Evolutionary conservation across 92 coral and sea anemone species (phyloP).

Genomic region (Siderastrea radians): DNA sequence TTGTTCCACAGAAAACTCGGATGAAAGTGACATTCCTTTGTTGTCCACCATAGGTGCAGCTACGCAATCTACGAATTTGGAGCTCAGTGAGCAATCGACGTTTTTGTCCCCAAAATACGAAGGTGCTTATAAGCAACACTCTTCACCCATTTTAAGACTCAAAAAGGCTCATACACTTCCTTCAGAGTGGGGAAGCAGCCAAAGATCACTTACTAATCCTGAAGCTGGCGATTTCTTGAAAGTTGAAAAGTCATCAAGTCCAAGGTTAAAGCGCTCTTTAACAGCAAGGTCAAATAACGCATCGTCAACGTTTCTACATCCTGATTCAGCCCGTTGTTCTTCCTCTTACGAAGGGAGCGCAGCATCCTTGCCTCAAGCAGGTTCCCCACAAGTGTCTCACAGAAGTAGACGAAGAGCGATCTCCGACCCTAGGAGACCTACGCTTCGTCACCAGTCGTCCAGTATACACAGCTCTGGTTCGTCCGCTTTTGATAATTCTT

Average conservation of each 20-base stretch:
- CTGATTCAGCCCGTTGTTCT: constrained; percentile 21
- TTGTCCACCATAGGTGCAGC: not conserved
- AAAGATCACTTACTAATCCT: not conserved
- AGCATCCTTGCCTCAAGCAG: not conserved
- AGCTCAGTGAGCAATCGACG: not conserved
- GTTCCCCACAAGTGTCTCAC: not conserved
- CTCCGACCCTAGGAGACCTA: not conserved
- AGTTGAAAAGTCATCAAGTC: not conserved
- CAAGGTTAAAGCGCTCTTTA: not conserved
- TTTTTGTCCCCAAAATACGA: not conserved
- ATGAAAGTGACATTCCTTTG: not conserved
- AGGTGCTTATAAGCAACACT: not conserved
- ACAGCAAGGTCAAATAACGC: not conserved
- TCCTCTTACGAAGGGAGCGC: constrained; percentile 26
- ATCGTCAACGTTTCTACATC: constrained; percentile 40
- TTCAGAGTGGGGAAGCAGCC: not conserved
- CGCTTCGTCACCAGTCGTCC: not conserved
- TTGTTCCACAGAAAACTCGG: not conserved
- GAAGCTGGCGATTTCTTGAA: not conserved
- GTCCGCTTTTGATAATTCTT: constrained; percentile 20
- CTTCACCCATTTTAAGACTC: constrained; percentile 30
- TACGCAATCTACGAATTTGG: not conserved
- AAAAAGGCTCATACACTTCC: not conserved
- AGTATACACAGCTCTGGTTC: constrained; percentile 22
- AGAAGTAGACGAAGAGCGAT: not conserved